Base-by-base conservation (phyloP, 2,888 invertebrate species). In the Willowsia nigromaculata region DNA sequence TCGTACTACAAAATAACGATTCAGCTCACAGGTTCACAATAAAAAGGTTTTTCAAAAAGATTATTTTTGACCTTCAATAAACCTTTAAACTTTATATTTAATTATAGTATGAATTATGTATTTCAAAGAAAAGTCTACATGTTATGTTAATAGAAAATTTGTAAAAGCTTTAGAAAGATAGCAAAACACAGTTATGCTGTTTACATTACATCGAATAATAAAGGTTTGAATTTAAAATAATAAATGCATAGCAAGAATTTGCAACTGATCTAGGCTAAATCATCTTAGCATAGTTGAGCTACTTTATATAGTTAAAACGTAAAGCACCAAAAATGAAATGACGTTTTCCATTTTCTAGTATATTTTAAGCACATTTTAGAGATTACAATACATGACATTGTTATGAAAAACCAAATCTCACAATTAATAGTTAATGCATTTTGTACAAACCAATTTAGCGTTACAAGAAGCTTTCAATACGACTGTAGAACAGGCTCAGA, bases 1-100 rank as follows among this genome's bases (percentile, higher is more conserved):
- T 81, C 59, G 56, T 81, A 53, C 33, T 82, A 82, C 82, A 62
- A 82, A 82, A 40, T 74, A 5, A 85, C 71, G 43, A 78, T 74
- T 74, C 84, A 56, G 84, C 84, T 84, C 71, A 84, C 53, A 53
- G 74, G 50, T 30, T 71, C 68, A 84, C 84, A 84, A 84, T 84
- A 84, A 84, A 74, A 53, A 37, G 43, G 81, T 40, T 62, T 81
- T 81, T 40, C 62, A 81, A 13, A 43, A 81, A 30, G n/a, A 71
- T 53, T 53, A 78, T 78, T 78, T 78, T 78, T 78, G 78, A 78
- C n/a, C 53, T 78, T 33, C 27, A 7, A 30, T 25, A 78, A 47
- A 53, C 18, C 25, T 74, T 25, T 25, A 25, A 43, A 43, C 47
- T 25, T 74, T 40, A 37, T 22, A 68, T 37, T 37, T 68, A 68